Evolutionary conservation across 1,140 invertebrate genomes (phyloP), one percentile per base, ranked within the genome.

Genomic region (Popillia japonica): DNA sequence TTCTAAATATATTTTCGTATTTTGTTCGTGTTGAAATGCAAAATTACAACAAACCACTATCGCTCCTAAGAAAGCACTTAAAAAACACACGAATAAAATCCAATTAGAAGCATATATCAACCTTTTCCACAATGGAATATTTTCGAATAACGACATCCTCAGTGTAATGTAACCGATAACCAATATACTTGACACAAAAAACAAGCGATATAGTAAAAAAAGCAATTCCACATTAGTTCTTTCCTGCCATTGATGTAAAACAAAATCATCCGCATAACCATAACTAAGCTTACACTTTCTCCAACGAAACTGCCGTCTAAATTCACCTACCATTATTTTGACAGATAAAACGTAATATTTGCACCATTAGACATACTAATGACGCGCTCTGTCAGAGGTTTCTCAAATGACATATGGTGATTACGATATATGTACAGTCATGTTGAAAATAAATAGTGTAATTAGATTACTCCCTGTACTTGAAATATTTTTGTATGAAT

Each of bases 71-170:
- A 76, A 22, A 44, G 75, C 41, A 22, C 27, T 34, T 17, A 76
- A 27, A 3, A 55, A 11, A 27, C 75, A 76, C 9, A 76, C 22
- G 27, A 48, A 17, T 27, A 76, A 76, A 44, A 27, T 55, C 75
- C 75, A 76, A 23, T 76, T 76, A 34, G 75, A 55, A 55, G 48
- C 14, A 27, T 76, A 76, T 48, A 76, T 55, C n/a, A 23, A 9
- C 9, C 9, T 22, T 48, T 76, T 76, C 75, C 42, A 44, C 2
- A 14, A 14, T 11, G 41, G 41, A 14, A 44, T 34, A 14, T 14
- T 27, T 44, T 48, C 75, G 14, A 14, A 48, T 9, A 27, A 11
- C 3, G 41, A 48, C 14, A 14, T 20, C 41, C 75, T 44, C 1
- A 76, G 40, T 9, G 22, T 22, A 17, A 55, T 42, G 11, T 76